Evolutionary conservation across 2,888 invertebrate species (phyloP), one percentile per base, ranked within the genome.

Genomic region (Spilosoma lubricipeda): DNA sequence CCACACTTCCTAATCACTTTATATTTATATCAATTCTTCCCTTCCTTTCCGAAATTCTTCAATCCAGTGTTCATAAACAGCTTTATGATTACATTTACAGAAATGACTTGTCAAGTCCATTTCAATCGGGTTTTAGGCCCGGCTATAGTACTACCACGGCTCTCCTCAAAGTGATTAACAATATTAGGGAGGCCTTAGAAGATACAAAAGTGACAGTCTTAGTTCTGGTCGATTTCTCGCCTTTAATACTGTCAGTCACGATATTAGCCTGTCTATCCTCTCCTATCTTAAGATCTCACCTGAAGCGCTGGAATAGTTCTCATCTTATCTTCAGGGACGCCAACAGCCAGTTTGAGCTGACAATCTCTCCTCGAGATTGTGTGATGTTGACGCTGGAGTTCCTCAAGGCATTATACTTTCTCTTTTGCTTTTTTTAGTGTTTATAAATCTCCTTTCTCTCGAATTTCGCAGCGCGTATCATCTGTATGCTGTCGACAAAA

Each of bases 131-230:
- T 2, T 72, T 72, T 20, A 56, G 72, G 27, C 70, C 76, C 4
- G 67, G 70, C 0, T 70, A 75, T 23, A 80, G 76, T 59, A 81
- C 79, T 39, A n/a, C 67, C 13, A 67, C 74, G 30, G 74, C 77
- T 23, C 65, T 80, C 20, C 42, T 80, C 39, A 80, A 78, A 66
- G 66, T 80, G n/a, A 78, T 70, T 56, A 71, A 33, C 20, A 73
- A 73, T 39, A 71, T 73, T 8, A 56, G n/a, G 9, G 56, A 15
- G n/a, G 56, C 8, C 8, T n/a, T 56, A 11, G 52, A 56, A n/a
- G 56, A 56, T n/a, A 56, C 56, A 9, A n/a, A 56, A 8, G n/a
- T n/a, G 9, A n/a, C n/a, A n/a, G 56, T 56, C 42, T 0, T n/a
- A n/a, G n/a, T n/a, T n/a, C n/a, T n/a, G n/a, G n/a, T n/a, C n/a